Base-by-base conservation (phyloP, 2,113 vertebrate species). In the Ariopsis seemanni region DNA sequence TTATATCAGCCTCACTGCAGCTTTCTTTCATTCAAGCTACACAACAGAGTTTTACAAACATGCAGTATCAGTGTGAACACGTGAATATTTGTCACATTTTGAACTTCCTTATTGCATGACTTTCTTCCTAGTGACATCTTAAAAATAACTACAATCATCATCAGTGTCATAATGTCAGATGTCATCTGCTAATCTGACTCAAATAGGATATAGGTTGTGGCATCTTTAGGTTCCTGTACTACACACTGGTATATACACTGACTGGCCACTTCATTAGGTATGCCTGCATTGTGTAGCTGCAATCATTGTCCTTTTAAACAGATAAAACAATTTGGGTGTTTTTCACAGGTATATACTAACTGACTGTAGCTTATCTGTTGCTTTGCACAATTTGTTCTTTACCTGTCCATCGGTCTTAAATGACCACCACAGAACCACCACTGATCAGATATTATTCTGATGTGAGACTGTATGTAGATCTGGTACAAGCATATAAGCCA, bases 161-260 rank as follows among this genome's bases (percentile, higher is more conserved):
- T 67, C 74, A 78, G 3, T 48, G 42, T 85, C 18, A 79, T 34
- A 30, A 53, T 67, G n/a, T 69, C 80, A 57, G 25, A 42, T 42
- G 27, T 69, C 78, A 82, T 58, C 27, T 79, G 75, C n/a, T 80
- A 80, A 67, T 34, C 60, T 86, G 78, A 86, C 63, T 82, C 62
- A 86, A 71, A 79, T 60, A 69, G 78, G 52, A 71, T 58, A 72
- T 57, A 71, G 78, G 53, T 72, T 72, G 27, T 58, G 53, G 50
- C 10, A 75, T 77, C 11, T 12, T 67, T 85, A 50, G 22, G 20
- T 53, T 53, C 27, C 48, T 85, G 20, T 75, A 77, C 15, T 71
- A 30, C 72, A 85, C 15, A 63, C 17, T 77, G 22, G 55, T 34
- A 34, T 42, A 71, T n/a, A 55, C 14, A 42, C 25, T 27, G 0